These are phyloP conservation scores for Sus cebifrons DNA, from an alignment of 2,797 vertebrate species.

Conservation along the genomic window DNA sequence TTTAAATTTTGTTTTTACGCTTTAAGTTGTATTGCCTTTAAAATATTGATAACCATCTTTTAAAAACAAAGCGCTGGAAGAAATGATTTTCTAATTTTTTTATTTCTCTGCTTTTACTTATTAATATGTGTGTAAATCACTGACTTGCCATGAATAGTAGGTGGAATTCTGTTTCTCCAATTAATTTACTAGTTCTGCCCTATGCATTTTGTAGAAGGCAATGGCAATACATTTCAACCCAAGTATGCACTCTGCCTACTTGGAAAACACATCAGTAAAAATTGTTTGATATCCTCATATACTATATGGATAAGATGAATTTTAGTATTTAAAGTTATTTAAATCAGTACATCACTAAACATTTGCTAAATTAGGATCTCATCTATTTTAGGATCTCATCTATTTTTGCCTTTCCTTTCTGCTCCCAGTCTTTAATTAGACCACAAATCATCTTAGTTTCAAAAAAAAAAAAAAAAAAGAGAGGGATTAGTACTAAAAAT, in stretches of 20 bases:
- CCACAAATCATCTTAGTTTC: not conserved
- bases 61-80: not conserved
- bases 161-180: not conserved
- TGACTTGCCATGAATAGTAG: not conserved
- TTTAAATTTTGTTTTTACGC: constrained; percentile 19
- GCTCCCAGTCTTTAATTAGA: not conserved
- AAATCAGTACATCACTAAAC: not conserved
- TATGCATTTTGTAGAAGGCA: not conserved
- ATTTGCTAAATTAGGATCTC: not conserved
- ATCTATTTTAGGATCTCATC: not conserved
- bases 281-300: not conserved
- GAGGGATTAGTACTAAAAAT: not conserved
- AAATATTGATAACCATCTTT: not conserved
- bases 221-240: not conserved
- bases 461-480: constrained; percentile 13
- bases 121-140: not conserved
- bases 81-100: not conserved
- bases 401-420: not conserved
- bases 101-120: not conserved
- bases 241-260: not conserved
- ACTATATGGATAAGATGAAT: not conserved
- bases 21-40: not conserved
- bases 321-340: not conserved
- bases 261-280: not conserved
- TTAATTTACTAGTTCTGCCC: not conserved